Percentiles rank a stretch among this genome's conserved stretches.
phyloP scores from a whole-genome alignment of 2,113 vertebrate genomes.

The Phodopus roborovskii region DNA sequence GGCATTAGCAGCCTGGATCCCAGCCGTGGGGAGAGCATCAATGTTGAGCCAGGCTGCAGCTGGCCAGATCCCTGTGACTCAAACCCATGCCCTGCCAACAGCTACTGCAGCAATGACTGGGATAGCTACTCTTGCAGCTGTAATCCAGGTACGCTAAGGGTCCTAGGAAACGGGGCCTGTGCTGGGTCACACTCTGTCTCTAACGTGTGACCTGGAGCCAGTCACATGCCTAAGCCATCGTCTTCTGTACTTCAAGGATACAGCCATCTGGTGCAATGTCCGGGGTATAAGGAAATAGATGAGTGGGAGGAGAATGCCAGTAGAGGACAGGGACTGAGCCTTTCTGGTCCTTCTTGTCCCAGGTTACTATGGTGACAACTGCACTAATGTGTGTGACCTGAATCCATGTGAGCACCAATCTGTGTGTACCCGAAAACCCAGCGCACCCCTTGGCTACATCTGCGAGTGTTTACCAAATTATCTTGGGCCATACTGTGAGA shows the following conservation, averaged over 20 bases:
- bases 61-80: conserved; percentile 93
- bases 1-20: conserved; percentile 84
- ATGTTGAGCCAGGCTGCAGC: conserved; percentile 92
- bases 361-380: conserved; percentile 95
- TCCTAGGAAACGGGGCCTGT: background rate
- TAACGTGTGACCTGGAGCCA: background rate
- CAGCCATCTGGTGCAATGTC: background rate
- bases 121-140: conserved; percentile 95
- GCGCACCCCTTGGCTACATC: conserved; percentile 88
- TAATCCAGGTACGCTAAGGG: conserved; percentile 87
- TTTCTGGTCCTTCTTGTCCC: conserved; percentile 30
- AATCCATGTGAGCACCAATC: conserved; percentile 95
- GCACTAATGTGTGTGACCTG: conserved; percentile 92
- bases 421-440: conserved; percentile 88
- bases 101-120: conserved; percentile 94
- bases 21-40: conserved; percentile 87
- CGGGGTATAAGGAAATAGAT: background rate
- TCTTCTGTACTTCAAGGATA: background rate
- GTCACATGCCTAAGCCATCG: background rate
- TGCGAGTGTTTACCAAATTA: conserved; percentile 93
- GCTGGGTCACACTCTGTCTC: background rate
- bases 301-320: background rate
- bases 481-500: conserved; percentile 96
- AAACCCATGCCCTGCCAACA: conserved; percentile 92
- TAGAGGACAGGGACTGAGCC: background rate